Conservation (phyloP, 2,888 invertebrate species). For the Galerucella calmariensis region DNA sequence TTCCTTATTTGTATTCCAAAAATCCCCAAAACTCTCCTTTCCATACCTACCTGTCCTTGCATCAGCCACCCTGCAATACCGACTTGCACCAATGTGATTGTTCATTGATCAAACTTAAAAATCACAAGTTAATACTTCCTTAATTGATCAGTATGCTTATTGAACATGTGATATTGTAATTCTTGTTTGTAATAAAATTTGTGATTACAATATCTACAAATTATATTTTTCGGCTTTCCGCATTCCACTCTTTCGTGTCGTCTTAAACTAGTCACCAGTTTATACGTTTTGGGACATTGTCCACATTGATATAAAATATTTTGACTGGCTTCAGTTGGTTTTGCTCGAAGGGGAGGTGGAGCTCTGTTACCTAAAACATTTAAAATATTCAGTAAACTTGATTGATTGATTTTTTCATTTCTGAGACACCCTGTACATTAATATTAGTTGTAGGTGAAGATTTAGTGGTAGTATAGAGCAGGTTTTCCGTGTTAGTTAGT, state of each 20-base stretch:
- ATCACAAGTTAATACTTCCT: background rate
- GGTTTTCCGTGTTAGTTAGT: too few relatives aligned
- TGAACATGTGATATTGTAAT: conserved; percentile 46
- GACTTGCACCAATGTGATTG: background rate
- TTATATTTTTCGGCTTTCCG: conserved; percentile 52
- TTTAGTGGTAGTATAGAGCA: too few relatives aligned
- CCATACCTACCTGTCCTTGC: too few relatives aligned
- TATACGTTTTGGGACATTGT: conserved; percentile 48
- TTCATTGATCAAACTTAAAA: background rate
- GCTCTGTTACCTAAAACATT: background rate
- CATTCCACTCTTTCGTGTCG: conserved; percentile 54
- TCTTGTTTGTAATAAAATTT: conserved; percentile 56
- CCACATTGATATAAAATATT: conserved; percentile 2
- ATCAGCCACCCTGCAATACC: background rate
- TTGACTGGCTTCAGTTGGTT: background rate
- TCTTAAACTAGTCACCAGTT: conserved; percentile 47
- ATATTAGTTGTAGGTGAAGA: too few relatives aligned
- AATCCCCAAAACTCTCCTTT: too few relatives aligned
- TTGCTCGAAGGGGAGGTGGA: background rate
- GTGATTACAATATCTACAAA: conserved; percentile 49
- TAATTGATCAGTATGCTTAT: conserved; percentile 22
- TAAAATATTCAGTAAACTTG: background rate
- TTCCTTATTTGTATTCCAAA: too few relatives aligned
- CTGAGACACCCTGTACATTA: too few relatives aligned
- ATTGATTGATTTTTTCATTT: too few relatives aligned